phyloP scores from a whole-genome alignment of 2,888 invertebrate species.

The Nymphalis polychloros region DNA sequence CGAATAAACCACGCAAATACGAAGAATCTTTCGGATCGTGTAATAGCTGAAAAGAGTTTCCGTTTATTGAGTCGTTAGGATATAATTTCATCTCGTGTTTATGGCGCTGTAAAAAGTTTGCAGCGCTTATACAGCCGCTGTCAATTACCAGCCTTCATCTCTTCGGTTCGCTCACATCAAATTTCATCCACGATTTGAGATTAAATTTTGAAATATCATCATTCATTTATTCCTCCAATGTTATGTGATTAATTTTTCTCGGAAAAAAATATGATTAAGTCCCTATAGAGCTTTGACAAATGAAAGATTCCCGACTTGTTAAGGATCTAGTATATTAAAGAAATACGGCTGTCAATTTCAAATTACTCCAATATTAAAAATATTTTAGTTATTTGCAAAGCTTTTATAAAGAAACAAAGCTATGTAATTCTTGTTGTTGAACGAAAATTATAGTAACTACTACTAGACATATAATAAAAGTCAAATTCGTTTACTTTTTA shows the following conservation, averaged over 20 bases:
- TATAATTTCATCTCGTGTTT: slow-evolving; percentile 80
- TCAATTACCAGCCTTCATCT: slow-evolving; percentile 18
- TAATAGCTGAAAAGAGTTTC: slow-evolving; percentile 71
- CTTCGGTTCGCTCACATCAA: slow-evolving; percentile 11
- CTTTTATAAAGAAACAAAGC: too few relatives aligned
- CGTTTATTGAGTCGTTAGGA: slow-evolving; percentile 78
- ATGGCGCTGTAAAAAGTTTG: slow-evolving; percentile 69
- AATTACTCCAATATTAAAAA: background rate
- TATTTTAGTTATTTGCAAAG: background rate
- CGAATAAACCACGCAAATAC: background rate
- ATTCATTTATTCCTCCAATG: slow-evolving; percentile 16
- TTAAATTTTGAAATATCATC: slow-evolving; percentile 26
- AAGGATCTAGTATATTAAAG: slow-evolving; percentile 12
- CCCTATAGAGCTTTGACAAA: slow-evolving; percentile 15
- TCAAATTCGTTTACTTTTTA: too few relatives aligned
- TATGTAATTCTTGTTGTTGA: too few relatives aligned
- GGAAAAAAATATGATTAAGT: slow-evolving; percentile 24
- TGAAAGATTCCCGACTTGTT: slow-evolving; percentile 11
- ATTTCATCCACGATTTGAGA: slow-evolving; percentile 25
- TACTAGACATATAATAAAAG: too few relatives aligned
- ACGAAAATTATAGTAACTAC: too few relatives aligned
- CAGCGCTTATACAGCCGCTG: slow-evolving; percentile 42
- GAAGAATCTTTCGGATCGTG: slow-evolving; percentile 54
- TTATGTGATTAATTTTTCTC: slow-evolving; percentile 24
- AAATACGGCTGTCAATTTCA: slow-evolving; percentile 14